Evolutionary conservation across 2,797 vertebrate species (phyloP).

Genomic region (Diplodus sargus): DNA sequence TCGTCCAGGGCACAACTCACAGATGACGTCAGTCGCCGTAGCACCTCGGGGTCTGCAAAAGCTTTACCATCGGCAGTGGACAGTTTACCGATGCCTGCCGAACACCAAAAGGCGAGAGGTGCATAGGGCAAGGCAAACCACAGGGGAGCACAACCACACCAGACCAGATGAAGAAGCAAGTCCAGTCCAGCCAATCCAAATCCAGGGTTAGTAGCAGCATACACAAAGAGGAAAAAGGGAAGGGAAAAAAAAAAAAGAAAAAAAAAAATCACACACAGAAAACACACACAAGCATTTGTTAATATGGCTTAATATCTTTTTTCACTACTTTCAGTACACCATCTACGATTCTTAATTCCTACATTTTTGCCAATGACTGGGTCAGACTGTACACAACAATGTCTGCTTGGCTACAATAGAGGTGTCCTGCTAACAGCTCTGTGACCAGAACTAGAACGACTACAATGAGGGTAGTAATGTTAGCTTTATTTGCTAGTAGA

Average conservation of each 20-base stretch:
- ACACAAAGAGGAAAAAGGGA: conserved; percentile 53
- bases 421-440: conserved; percentile 23
- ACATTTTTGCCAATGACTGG: neutral
- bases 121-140: conserved; percentile 85
- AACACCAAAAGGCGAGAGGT: conserved; percentile 84
- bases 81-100: conserved; percentile 99
- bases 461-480: conserved; percentile 20
- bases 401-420: neutral
- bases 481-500: conserved; percentile 16
- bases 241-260: neutral
- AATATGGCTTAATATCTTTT: conserved; percentile 63
- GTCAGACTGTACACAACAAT: conserved; percentile 37
- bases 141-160: conserved; percentile 86
- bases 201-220: conserved; percentile 83
- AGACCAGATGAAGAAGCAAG: conserved; percentile 82
- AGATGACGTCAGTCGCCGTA: conserved; percentile 96
- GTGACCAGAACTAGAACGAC: conserved; percentile 26
- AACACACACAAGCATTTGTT: conserved; percentile 82
- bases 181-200: conserved; percentile 84
- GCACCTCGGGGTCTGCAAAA: conserved; percentile 99
- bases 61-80: conserved; percentile 99
- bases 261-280: conserved; percentile 59
- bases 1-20: conserved; percentile 99
- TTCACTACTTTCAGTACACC: conserved; percentile 58
- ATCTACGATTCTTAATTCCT: conserved; percentile 41